These are phyloP conservation scores for Hirtodrosophila histrioides DNA, from an alignment of 2,888 invertebrate species.

Conservation along the genomic window DNA sequence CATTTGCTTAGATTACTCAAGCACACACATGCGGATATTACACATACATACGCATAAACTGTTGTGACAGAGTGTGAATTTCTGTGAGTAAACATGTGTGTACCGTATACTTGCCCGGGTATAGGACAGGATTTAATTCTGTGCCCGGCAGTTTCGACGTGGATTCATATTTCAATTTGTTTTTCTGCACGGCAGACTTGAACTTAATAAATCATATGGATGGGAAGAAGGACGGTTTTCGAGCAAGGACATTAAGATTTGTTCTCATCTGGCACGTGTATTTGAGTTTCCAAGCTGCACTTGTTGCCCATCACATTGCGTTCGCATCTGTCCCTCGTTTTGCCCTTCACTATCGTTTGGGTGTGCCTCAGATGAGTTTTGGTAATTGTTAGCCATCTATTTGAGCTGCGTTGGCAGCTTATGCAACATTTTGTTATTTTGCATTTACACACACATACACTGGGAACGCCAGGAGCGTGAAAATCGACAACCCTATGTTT, in stretches of 20 bases:
- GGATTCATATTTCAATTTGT: slow-evolving; percentile 38
- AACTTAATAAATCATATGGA: slow-evolving; percentile 60
- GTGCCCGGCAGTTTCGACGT: slow-evolving; percentile 12
- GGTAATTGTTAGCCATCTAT: slow-evolving; percentile 54
- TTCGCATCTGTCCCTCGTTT: slow-evolving; percentile 6
- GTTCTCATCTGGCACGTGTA: slow-evolving; percentile 28
- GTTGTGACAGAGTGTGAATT: slow-evolving; percentile 5
- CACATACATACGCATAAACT: slow-evolving; percentile 46
- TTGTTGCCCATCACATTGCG: slow-evolving; percentile 48
- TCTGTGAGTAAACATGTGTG: background rate
- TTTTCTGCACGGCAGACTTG: slow-evolving; percentile 29
- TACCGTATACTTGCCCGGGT: background rate
- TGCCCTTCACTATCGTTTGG: background rate
- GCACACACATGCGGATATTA: slow-evolving; percentile 28
- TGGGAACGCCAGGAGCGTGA: background rate
- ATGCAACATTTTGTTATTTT: slow-evolving; percentile 17
- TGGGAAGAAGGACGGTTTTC: slow-evolving; percentile 18
- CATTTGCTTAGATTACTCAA: slow-evolving; percentile 48
- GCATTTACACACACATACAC: slow-evolving; percentile 6
- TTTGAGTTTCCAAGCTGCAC: slow-evolving; percentile 21
- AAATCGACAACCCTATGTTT: slow-evolving; percentile 3
- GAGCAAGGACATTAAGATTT: slow-evolving; percentile 25
- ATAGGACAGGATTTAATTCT: slow-evolving; percentile 24
- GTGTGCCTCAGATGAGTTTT: slow-evolving; percentile 19
- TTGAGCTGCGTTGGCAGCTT: slow-evolving; percentile 30